Conservation (phyloP, 1,140 invertebrate genomes). For the Penaeus vannamei region DNA sequence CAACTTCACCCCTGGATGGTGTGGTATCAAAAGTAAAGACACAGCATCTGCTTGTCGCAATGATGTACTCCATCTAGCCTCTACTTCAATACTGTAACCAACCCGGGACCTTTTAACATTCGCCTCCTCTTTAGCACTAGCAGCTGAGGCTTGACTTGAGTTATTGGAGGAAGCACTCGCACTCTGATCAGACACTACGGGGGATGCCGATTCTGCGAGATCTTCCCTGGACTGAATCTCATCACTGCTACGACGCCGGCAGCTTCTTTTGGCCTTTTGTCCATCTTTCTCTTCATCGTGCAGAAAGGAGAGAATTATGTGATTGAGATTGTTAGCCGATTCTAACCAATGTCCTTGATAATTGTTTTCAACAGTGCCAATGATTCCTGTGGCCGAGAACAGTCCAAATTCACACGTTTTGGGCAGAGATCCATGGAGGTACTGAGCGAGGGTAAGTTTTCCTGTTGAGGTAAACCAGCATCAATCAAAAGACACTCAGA, state of each 20-base stretch:
- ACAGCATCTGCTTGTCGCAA: conserved; percentile 33
- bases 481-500: too few species aligned
- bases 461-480: not conserved
- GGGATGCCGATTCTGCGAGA: not conserved
- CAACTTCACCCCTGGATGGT: conserved; percentile 44
- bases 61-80: conserved; percentile 1
- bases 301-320: conserved; percentile 35
- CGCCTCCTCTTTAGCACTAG: not conserved
- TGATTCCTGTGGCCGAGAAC: conserved; percentile 37
- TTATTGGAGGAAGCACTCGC: too few species aligned
- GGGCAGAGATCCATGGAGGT: conserved; percentile 19
- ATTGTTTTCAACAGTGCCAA: conserved; percentile 45
- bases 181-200: too few species aligned
- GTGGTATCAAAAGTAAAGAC: conserved; percentile 34
- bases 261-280: conserved; percentile 1
- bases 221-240: not conserved
- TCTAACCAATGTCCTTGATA: conserved; percentile 46
- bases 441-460: conserved; percentile 19
- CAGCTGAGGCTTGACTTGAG: not conserved
- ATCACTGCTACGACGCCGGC: not conserved
- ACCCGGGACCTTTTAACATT: conserved; percentile 20
- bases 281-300: not conserved
- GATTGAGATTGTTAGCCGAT: conserved; percentile 40
- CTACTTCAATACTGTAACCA: conserved; percentile 49
- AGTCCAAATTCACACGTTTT: conserved; percentile 44